Conservation (phyloP, 1,140 invertebrate species). For the Planococcus citri region DNA sequence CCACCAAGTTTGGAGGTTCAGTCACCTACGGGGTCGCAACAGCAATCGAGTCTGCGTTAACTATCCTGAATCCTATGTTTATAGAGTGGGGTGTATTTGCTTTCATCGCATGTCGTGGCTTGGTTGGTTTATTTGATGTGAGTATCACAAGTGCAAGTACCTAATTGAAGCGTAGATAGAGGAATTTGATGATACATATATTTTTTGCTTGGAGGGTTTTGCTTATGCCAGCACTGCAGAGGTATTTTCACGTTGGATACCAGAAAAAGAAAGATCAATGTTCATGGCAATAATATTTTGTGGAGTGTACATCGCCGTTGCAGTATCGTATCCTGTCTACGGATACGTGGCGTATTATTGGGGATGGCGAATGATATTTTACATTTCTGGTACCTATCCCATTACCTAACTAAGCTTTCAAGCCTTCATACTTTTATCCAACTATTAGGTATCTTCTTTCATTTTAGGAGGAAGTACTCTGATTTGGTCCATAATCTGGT, state of each 20-base stretch:
- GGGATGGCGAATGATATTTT: constrained; percentile 54
- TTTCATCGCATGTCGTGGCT: not conserved
- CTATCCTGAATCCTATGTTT: not conserved
- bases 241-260: constrained; percentile 72
- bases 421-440: no score
- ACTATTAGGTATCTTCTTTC: no score
- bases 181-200: no score
- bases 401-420: no score
- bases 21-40: constrained; percentile 31
- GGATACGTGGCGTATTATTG: not conserved
- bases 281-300: constrained; percentile 64
- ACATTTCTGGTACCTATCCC: constrained; percentile 57
- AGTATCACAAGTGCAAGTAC: no score
- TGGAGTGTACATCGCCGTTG: constrained; percentile 41
- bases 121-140: no score
- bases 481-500: not conserved
- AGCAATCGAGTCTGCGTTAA: not conserved
- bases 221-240: constrained; percentile 56
- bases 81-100: not conserved
- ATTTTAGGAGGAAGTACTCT: no score
- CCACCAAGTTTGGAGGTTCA: constrained; percentile 40
- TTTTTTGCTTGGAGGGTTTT: no score
- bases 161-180: no score
- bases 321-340: not conserved
- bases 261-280: constrained; percentile 61